phyloP scores from a whole-genome alignment of 2,888 invertebrate genomes.

The Synergus umbraculus region DNA sequence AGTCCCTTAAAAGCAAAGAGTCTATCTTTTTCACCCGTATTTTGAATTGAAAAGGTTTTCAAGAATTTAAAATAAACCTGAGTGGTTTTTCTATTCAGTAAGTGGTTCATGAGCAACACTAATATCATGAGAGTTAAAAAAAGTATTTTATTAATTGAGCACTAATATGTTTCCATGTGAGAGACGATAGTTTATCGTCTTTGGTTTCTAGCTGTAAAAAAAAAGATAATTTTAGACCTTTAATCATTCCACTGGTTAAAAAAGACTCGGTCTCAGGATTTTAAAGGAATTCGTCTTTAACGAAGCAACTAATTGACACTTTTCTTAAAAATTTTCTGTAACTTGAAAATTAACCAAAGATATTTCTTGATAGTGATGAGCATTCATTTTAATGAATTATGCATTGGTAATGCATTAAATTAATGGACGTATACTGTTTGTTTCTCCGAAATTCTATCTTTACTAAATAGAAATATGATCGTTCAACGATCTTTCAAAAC shows the following conservation, averaged over 20 bases:
- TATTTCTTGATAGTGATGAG: not conserved
- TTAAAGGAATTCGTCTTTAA: not conserved
- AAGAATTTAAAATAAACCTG: not conserved
- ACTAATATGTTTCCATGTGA: not conserved
- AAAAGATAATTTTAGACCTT: not conserved
- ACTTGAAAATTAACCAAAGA: slow-evolving; percentile 19
- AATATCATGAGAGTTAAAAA: not conserved
- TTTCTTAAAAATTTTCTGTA: not conserved
- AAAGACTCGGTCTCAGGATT: slow-evolving; percentile 10
- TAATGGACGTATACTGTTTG: not conserved
- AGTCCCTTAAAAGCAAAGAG: slow-evolving; percentile 7
- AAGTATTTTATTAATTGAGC: not conserved
- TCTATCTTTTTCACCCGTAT: slow-evolving; percentile 4
- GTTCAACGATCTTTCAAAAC: not conserved
- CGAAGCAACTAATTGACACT: not conserved
- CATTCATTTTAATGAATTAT: not conserved
- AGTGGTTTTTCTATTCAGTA: slow-evolving; percentile 1
- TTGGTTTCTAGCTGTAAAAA: not conserved
- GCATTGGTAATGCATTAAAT: not conserved
- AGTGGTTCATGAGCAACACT: not conserved
- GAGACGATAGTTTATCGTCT: not conserved
- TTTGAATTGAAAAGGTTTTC: slow-evolving; percentile 17
- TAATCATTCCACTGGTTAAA: slow-evolving; percentile 20
- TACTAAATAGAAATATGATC: not conserved
- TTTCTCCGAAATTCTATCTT: not conserved